Conservation (phyloP, 2,113 vertebrate genomes). For the Oreotrochilus melanogaster region DNA sequence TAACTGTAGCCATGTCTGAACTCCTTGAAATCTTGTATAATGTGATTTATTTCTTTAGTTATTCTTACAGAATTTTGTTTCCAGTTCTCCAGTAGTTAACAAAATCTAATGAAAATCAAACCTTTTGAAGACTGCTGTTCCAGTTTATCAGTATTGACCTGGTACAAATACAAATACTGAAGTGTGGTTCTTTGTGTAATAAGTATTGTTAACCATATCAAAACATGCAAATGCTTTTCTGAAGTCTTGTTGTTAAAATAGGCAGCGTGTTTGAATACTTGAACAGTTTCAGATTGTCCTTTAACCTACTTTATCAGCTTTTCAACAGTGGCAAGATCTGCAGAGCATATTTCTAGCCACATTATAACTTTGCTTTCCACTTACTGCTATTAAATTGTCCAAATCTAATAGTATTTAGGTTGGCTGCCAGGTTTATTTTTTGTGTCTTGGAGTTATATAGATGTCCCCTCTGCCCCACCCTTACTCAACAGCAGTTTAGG, state of each 20-base stretch:
- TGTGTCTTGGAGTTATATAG: neutral
- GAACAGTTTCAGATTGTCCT: neutral
- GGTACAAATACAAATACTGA: fast-evolving
- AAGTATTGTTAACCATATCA: neutral
- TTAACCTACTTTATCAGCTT: constrained; percentile 13
- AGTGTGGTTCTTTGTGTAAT: neutral
- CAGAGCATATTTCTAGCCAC: neutral
- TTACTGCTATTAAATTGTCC: neutral
- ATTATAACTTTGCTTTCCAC: neutral
- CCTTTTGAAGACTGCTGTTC: neutral
- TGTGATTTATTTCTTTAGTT: neutral
- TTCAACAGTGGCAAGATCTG: constrained; percentile 3
- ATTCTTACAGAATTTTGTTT: neutral
- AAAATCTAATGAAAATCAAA: neutral
- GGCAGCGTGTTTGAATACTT: neutral
- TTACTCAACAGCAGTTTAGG: neutral
- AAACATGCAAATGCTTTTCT: neutral
- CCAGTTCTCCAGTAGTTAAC: neutral
- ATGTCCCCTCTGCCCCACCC: neutral
- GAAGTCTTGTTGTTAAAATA: neutral
- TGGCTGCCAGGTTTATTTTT: neutral
- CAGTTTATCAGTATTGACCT: neutral
- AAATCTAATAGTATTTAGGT: neutral
- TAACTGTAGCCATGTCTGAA: neutral
- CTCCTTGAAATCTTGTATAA: neutral